Evolutionary conservation across 2,113 vertebrate genomes (phyloP).

Genomic region (Sporophila hypoxantha): DNA sequence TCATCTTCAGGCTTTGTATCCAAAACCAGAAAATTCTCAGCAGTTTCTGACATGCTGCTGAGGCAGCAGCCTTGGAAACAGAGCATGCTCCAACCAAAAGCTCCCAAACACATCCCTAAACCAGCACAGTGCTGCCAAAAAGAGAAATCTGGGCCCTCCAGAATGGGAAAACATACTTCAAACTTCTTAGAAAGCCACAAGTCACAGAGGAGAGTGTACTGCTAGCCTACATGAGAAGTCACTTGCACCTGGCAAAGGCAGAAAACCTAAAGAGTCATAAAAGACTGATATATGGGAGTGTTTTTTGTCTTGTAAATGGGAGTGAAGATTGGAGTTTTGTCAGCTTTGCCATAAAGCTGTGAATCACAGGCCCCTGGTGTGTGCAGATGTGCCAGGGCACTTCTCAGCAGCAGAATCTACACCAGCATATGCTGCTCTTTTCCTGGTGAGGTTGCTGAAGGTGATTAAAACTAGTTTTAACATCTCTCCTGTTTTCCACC

Average conservation of each 20-base stretch:
- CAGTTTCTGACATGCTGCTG: not conserved
- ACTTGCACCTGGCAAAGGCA: slow-evolving; percentile 31
- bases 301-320: not conserved
- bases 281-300: not conserved
- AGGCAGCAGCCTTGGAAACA: not conserved
- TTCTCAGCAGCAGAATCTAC: not conserved
- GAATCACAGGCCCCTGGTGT: not conserved
- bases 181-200: not conserved
- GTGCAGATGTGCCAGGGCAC: not conserved
- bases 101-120: not conserved
- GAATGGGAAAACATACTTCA: not conserved
- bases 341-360: not conserved
- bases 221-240: not conserved
- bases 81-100: not conserved
- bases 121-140: not conserved
- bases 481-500: not conserved
- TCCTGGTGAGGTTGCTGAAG: not conserved
- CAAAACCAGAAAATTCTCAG: not conserved
- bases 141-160: not conserved
- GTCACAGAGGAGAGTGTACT: not conserved
- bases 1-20: not conserved
- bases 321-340: not conserved
- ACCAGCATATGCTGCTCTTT: not conserved
- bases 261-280: slow-evolving; percentile 7
- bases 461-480: not conserved